Evolutionary conservation across 2,888 invertebrate species (phyloP).

Genomic region (Thecophora atra): DNA sequence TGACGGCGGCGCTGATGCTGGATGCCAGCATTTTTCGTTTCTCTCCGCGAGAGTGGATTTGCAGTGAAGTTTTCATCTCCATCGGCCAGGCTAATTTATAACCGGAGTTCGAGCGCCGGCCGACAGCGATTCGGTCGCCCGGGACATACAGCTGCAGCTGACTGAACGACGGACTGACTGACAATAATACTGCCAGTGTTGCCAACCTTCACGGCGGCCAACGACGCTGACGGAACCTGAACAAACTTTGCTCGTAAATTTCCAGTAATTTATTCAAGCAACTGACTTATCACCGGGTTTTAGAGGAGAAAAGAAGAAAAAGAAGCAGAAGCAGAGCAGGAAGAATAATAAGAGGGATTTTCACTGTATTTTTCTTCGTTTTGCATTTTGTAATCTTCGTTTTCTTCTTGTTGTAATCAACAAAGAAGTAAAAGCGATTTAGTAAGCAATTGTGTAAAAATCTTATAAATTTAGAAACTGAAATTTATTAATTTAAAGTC

Average conservation of each 20-base stretch:
- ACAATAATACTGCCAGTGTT: not conserved
- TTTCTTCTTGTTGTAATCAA: too few relatives aligned
- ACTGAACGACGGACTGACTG: not conserved
- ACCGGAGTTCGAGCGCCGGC: slow-evolving; percentile 9
- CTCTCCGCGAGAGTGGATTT: slow-evolving; percentile 28
- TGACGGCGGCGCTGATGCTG: slow-evolving; percentile 8
- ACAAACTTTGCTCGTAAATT: slow-evolving; percentile 32
- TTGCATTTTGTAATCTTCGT: too few relatives aligned
- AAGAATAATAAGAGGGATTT: not conserved
- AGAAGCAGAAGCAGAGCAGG: not conserved
- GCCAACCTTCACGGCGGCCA: not conserved
- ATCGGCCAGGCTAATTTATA: slow-evolving; percentile 31
- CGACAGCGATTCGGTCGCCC: not conserved
- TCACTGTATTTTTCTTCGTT: not conserved
- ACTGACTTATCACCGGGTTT: slow-evolving; percentile 27
- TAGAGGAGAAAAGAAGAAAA: slow-evolving; percentile 23
- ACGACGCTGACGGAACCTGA: not conserved
- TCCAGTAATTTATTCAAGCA: slow-evolving; percentile 31
- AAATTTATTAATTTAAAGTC: too few relatives aligned
- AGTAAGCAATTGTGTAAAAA: too few relatives aligned
- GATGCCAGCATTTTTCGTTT: slow-evolving; percentile 33
- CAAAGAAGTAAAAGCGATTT: too few relatives aligned
- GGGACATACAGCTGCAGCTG: not conserved
- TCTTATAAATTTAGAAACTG: too few relatives aligned
- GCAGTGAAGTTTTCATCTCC: slow-evolving; percentile 32